Conservation (phyloP, 2,797 vertebrate genomes). For the Lophius americanus region DNA sequence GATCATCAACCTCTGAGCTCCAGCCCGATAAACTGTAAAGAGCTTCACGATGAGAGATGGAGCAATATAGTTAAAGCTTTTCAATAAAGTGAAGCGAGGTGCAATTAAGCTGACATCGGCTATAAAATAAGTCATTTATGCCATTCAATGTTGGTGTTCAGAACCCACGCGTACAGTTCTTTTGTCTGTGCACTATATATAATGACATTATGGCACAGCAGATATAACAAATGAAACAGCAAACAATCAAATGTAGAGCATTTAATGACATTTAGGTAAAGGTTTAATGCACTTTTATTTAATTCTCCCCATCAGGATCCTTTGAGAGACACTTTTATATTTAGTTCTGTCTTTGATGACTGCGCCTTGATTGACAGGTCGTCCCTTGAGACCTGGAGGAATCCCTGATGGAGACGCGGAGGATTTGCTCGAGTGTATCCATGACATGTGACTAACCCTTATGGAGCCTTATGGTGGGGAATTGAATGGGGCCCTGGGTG, state of each 20-base stretch:
- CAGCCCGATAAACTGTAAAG: constrained; percentile 53
- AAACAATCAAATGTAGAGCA: background rate
- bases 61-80: constrained; percentile 39
- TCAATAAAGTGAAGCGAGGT: constrained; percentile 35
- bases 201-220: background rate
- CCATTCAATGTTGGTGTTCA: constrained; percentile 10
- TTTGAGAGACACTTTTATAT: background rate
- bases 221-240: background rate
- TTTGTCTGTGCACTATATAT: background rate
- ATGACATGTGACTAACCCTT: background rate
- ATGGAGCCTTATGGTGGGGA: background rate
- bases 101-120: constrained; percentile 36
- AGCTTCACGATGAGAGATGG: constrained; percentile 15
- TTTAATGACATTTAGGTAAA: background rate
- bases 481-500: constrained; percentile 9
- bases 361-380: constrained; percentile 26
- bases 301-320: background rate
- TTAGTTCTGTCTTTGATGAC: constrained; percentile 8
- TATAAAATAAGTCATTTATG: constrained; percentile 30
- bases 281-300: background rate
- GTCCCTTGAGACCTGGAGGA: constrained; percentile 3
- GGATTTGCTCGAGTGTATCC: constrained; percentile 2
- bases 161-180: background rate
- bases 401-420: background rate
- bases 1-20: constrained; percentile 41